Base-by-base conservation (phyloP, 1,140 invertebrate genomes). In the Antheraea pernyi region DNA sequence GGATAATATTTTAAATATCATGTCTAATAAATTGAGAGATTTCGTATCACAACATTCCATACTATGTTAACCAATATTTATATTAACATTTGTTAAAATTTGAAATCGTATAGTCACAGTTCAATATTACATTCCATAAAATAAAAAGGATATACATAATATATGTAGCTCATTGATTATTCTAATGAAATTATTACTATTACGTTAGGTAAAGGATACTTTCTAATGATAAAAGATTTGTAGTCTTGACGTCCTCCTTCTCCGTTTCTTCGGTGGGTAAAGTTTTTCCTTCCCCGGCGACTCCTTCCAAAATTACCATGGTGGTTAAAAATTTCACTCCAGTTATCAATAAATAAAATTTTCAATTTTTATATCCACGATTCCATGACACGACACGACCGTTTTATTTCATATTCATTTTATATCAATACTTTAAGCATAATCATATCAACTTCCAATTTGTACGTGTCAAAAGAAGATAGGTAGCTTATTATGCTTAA, bases 301-400 rank as follows among this genome's bases (percentile, higher is more conserved):
- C 83, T 74, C 79, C 80, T 76, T 89, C 87, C 68, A 83, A 74
- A 39, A 89, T 81, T 46, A 89, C 89, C 89, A 91, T 91, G 68
- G 59, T 61, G 39, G 68, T 64, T 58, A 58, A 46, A 5, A 53
- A 53, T 53, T 53, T 53, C 11, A 0, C 46, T 53, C 16, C 7
- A 53, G 5, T 53, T 53, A 53, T 53, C 46, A 53, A 53, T 13
- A 53, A 53, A 53, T 60, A 30, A 4, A 61, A 22, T 7, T 30
- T 30, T 22, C 36, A 61, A 22, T 61, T 61, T 61, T 22, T 61
- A 61, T 61, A 13, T 61, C 60, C 19, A 30, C 36, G 36, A 61
- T 53, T 53, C 16, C 46, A 53, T 53, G 46, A 53, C 66, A 72
- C 71, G 68, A 69, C 68, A 69, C 68, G 68, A 68, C 6, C 7